Conservation (phyloP, 1,140 invertebrate species). For the Sitobion miscanthi region DNA sequence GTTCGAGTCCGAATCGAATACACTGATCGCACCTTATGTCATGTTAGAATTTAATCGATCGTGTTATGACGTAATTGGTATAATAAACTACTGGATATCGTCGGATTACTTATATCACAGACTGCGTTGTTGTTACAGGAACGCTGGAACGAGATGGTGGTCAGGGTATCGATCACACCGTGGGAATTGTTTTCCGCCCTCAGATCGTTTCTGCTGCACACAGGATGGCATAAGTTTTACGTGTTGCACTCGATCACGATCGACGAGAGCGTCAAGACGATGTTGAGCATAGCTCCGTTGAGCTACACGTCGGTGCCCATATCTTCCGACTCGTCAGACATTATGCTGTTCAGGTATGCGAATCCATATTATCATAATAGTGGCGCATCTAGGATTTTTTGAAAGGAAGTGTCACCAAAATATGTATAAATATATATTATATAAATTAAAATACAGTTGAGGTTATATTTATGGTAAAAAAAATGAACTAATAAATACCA, state of each 20-base stretch:
- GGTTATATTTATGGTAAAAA: no score
- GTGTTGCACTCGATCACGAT: slow-evolving; percentile 39
- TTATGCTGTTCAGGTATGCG: slow-evolving; percentile 13
- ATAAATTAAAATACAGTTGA: no score
- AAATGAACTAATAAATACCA: no score
- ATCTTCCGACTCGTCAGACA: slow-evolving; percentile 17
- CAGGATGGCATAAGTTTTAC: slow-evolving; percentile 40
- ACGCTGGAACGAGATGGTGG: slow-evolving; percentile 37
- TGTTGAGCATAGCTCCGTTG: slow-evolving; percentile 24
- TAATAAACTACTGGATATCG: no score
- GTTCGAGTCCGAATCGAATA: neutral
- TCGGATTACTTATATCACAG: no score
- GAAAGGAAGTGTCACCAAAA: no score
- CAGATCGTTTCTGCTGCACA: slow-evolving; percentile 44
- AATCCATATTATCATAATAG: neutral
- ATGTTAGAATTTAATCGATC: no score
- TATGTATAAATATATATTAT: no score
- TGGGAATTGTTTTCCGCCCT: slow-evolving; percentile 45
- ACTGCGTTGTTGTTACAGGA: neutral
- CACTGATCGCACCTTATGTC: neutral
- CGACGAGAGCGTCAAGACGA: neutral
- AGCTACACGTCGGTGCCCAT: slow-evolving; percentile 44
- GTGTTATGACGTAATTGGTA: neutral
- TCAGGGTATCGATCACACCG: slow-evolving; percentile 20
- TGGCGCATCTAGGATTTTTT: no score